phyloP scores from a whole-genome alignment of 2,888 invertebrate genomes.

The Hypomecis atomaria region DNA sequence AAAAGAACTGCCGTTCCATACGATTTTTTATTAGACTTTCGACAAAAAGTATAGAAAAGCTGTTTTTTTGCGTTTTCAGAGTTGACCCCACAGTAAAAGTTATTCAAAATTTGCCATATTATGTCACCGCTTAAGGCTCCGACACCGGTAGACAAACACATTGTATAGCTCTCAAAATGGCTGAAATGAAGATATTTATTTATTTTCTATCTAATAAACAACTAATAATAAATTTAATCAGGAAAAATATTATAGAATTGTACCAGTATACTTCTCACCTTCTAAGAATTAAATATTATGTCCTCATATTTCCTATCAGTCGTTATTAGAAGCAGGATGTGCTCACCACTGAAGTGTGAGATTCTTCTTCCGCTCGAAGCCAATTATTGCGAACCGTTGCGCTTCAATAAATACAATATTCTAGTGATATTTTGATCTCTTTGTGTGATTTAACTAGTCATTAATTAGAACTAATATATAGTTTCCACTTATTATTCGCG shows the following conservation, averaged over 20 bases:
- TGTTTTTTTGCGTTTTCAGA: no score
- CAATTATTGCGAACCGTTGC: conserved; percentile 43
- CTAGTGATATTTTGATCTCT: conserved; percentile 3
- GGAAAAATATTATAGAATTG: neutral
- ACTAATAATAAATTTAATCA: neutral
- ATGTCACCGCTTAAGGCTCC: no score
- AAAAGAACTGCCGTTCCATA: no score
- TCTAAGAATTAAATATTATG: neutral
- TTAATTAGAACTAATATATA: no score
- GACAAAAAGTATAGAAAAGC: no score
- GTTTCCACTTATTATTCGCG: no score
- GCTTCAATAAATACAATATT: conserved; percentile 29
- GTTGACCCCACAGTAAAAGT: no score
- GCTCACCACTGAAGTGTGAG: conserved; percentile 42
- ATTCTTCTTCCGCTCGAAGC: conserved; percentile 47
- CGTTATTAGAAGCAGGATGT: conserved; percentile 40
- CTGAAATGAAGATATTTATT: no score
- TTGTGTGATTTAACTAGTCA: neutral
- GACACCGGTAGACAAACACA: no score
- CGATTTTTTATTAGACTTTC: no score
- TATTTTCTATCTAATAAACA: neutral
- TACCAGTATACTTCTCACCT: neutral
- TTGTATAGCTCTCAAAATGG: no score
- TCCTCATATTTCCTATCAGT: conserved; percentile 9
- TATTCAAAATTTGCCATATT: no score